These are phyloP conservation scores for Therioaphis trifolii DNA, from an alignment of 2,888 invertebrate genomes.

Conservation along the genomic window DNA sequence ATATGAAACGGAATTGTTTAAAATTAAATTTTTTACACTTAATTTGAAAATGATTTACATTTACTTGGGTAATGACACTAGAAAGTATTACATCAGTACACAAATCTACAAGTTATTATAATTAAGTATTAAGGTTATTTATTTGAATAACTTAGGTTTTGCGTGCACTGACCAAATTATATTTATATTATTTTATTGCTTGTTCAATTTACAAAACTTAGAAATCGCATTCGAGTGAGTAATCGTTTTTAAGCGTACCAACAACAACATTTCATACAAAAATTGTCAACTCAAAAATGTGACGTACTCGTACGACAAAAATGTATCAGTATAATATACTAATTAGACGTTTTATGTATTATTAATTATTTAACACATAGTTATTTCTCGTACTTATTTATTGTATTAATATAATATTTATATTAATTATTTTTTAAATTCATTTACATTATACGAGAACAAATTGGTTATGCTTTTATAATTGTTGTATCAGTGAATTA, in stretches of 20 bases:
- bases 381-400: too few species aligned
- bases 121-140: background rate
- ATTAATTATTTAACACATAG: too few species aligned
- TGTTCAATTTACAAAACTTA: background rate
- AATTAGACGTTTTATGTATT: too few species aligned
- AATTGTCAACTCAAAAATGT: too few species aligned
- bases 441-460: too few species aligned
- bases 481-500: too few species aligned
- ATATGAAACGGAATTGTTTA: too few species aligned
- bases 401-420: too few species aligned
- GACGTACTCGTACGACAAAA: too few species aligned
- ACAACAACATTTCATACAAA: background rate
- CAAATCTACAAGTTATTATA: constrained; percentile 21
- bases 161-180: constrained; percentile 11
- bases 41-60: background rate
- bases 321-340: too few species aligned
- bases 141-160: constrained; percentile 55
- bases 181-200: background rate
- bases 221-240: background rate
- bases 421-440: too few species aligned
- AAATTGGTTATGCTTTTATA: too few species aligned
- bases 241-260: background rate
- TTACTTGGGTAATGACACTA: background rate
- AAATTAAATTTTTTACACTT: background rate
- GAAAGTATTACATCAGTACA: constrained; percentile 64